A percentile compares a stretch with the other conserved stretches of the same genome.
Evolutionary conservation across 2,888 invertebrate genomes (phyloP).

Genomic region (Ceraclea dissimilis): DNA sequence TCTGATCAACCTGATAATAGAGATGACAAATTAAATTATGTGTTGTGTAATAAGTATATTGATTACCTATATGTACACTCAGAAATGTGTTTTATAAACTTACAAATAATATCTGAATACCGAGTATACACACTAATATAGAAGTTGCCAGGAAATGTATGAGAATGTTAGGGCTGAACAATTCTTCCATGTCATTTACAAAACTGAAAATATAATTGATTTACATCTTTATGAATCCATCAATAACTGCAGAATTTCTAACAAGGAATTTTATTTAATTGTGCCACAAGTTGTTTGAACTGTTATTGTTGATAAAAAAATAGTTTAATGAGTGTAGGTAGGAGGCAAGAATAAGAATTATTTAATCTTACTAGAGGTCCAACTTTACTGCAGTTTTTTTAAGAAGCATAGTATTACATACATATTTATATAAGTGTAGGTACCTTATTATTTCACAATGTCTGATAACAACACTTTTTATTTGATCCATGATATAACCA

Average conservation of each 20-base stretch:
- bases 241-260: no score
- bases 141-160: not conserved
- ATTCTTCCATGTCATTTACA: not conserved
- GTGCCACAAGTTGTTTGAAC: no score
- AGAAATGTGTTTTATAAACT: not conserved
- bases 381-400: no score
- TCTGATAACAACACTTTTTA: not conserved
- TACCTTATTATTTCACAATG: not conserved
- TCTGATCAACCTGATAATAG: not conserved
- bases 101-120: not conserved
- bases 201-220: not conserved
- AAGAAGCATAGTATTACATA: no score
- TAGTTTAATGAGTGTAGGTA: no score
- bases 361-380: no score
- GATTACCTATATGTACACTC: no score
- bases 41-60: no score
- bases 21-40: no score
- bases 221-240: no score
- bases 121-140: not conserved
- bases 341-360: no score
- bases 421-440: not conserved
- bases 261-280: not conserved
- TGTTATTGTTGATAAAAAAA: no score
- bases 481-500: not conserved
- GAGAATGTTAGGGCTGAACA: not conserved